A percentile compares a stretch with the other conserved stretches of the same genome.
Conservation (phyloP, 2,888 invertebrate genomes). For the Chrysolina americana region DNA sequence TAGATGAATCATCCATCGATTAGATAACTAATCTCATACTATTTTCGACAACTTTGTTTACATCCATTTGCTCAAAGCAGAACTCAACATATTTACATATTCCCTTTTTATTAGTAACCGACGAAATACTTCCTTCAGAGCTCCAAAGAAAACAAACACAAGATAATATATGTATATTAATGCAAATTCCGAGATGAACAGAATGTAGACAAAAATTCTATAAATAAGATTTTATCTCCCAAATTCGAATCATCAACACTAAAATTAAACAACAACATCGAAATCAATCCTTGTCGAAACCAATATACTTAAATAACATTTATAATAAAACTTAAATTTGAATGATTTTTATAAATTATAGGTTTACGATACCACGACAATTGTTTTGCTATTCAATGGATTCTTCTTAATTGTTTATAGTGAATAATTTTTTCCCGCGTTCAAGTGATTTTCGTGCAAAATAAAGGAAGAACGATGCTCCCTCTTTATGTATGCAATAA, state of each 20-base stretch:
- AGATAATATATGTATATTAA: slow-evolving; percentile 24
- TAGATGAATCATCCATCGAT: too few species aligned
- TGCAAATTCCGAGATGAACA: slow-evolving; percentile 38
- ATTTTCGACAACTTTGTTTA: slow-evolving; percentile 3
- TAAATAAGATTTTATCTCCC: slow-evolving; percentile 36
- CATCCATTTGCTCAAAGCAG: not conserved
- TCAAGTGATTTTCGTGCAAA: too few species aligned
- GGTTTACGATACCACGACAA: too few species aligned
- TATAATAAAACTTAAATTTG: too few species aligned
- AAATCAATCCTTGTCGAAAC: too few species aligned
- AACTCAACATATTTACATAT: slow-evolving; percentile 8
- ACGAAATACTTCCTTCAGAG: slow-evolving; percentile 12
- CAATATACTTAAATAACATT: too few species aligned
- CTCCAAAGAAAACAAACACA: slow-evolving; percentile 22
- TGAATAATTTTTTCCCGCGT: too few species aligned
- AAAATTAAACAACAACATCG: slow-evolving; percentile 13
- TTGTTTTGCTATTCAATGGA: too few species aligned
- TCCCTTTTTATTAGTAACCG: slow-evolving; percentile 11
- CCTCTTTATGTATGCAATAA: too few species aligned
- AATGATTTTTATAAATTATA: too few species aligned
- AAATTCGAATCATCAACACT: slow-evolving; percentile 27
- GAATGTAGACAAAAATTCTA: slow-evolving; percentile 37
- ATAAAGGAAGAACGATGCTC: too few species aligned
- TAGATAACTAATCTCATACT: not conserved
- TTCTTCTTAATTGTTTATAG: too few species aligned